Base-by-base conservation (phyloP, 2,888 invertebrate genomes). In the Eulithis testata region DNA sequence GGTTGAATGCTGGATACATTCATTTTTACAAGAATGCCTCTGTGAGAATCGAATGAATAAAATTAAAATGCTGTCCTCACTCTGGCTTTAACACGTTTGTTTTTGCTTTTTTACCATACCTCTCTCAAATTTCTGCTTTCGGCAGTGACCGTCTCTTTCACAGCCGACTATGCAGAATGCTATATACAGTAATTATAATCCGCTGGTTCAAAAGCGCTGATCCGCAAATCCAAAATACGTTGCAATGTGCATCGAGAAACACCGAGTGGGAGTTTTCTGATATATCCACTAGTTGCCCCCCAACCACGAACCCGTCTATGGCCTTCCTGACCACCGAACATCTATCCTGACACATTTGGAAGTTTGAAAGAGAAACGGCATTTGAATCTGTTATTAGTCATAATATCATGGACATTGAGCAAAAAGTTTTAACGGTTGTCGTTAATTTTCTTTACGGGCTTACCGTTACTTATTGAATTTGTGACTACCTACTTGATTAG, bases 161-260 rank as follows among this genome's bases (percentile, higher is more conserved):
- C 76, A 75, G 0, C 21, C 54, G 0, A 21, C 5, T 0, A 80
- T 0, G 54, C 82, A 81, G 43, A 80, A 80, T 0, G 73, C 81
- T 0, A 80, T n/a, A n/a, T n/a, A n/a, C 80, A 0, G 83, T 80
- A 12, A 83, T 11, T 5, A 77, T 4, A 0, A 81, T 44, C 7
- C 60, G 57, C 27, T 82, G 80, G 47, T 79, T 81, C 21, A 83
- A 43, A 7, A 83, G 63, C 0, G 82, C 74, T 0, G 74, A 65
- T 0, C 82, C 80, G 51, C 81, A 84, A 0, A 73, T 68, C 73
- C 70, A 77, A 4, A 31, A 6, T 0, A 5, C 9, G 0, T 6
- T 11, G 44, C 77, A 75, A 1, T 11, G 3, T 8, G 61, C 55
- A 4, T 56, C 6, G 6, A 79, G 55, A 31, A 61, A 76, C 0